Conservation (phyloP, 2,888 invertebrate species). For the Celastrina argiolus region DNA sequence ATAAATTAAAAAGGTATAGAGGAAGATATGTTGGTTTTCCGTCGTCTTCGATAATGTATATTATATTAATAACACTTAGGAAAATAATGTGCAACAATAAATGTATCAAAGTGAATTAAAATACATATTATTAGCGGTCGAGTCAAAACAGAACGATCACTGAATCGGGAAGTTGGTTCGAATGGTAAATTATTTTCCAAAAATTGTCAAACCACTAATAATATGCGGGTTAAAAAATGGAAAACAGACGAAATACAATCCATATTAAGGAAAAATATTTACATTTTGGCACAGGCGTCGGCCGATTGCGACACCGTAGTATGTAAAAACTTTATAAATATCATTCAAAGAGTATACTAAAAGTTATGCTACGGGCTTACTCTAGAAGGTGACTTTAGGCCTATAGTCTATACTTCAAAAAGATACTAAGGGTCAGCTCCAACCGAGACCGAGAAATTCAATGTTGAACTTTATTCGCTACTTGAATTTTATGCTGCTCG, state of each 20-base stretch:
- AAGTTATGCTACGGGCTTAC: slow-evolving; percentile 71
- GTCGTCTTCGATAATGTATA: slow-evolving; percentile 4
- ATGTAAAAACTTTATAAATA: slow-evolving; percentile 51
- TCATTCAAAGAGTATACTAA: slow-evolving; percentile 60
- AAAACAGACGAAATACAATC: slow-evolving; percentile 45
- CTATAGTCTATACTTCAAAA: slow-evolving; percentile 58
- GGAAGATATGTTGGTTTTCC: not conserved
- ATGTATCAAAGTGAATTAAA: slow-evolving; percentile 18
- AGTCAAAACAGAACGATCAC: not conserved
- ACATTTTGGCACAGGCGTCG: slow-evolving; percentile 73
- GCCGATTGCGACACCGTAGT: slow-evolving; percentile 50
- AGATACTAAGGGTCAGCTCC: too few relatives aligned
- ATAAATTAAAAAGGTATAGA: too few relatives aligned
- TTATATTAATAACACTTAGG: slow-evolving; percentile 11
- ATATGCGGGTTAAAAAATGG: slow-evolving; percentile 35
- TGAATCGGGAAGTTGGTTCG: not conserved
- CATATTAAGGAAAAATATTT: slow-evolving; percentile 60
- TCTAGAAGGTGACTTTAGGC: slow-evolving; percentile 64
- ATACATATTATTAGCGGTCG: slow-evolving; percentile 10
- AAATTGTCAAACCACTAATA: slow-evolving; percentile 33
- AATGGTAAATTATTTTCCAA: slow-evolving; percentile 31
- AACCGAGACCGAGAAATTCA: too few relatives aligned
- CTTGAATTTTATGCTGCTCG: too few relatives aligned
- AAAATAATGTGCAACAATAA: slow-evolving; percentile 18
- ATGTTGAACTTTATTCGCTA: too few relatives aligned